These are phyloP conservation scores for Myoxocephalus aenaeus DNA, from an alignment of 2,797 vertebrate genomes.

Conservation along the genomic window DNA sequence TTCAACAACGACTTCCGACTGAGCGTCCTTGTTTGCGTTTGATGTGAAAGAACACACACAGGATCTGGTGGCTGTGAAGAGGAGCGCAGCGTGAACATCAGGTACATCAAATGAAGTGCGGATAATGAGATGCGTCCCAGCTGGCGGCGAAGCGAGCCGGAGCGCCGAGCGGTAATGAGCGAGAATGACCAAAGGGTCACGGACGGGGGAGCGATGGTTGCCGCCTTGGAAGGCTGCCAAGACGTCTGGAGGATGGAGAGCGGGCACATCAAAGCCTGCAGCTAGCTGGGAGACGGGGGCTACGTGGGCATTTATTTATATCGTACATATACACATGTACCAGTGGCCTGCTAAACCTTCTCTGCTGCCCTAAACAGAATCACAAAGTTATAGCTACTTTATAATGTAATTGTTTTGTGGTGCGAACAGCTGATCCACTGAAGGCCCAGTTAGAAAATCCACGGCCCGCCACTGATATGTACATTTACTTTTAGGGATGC, in stretches of 20 bases:
- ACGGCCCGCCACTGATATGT: too few relatives aligned
- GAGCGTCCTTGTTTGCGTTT: constrained; percentile 19
- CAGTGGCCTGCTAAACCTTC: too few relatives aligned
- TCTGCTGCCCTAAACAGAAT: too few relatives aligned
- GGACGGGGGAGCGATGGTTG: constrained; percentile 20
- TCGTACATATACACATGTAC: too few relatives aligned
- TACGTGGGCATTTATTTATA: too few relatives aligned
- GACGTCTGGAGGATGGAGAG: constrained; percentile 40
- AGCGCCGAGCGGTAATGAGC: constrained; percentile 34
- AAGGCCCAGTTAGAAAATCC: too few relatives aligned
- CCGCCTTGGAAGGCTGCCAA: constrained; percentile 48
- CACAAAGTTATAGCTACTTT: too few relatives aligned
- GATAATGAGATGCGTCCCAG: constrained; percentile 64
- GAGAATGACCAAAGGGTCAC: constrained; percentile 38
- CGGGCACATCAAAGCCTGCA: constrained; percentile 50
- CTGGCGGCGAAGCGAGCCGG: constrained; percentile 23
- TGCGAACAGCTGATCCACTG: too few relatives aligned
- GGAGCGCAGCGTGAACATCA: constrained; percentile 55
- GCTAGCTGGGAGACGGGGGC: constrained; percentile 10
- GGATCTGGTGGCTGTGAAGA: constrained; percentile 9
- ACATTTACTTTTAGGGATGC: too few relatives aligned
- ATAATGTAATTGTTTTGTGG: too few relatives aligned
- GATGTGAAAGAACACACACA: constrained; percentile 22
- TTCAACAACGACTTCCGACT: constrained; percentile 19
- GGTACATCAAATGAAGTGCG: constrained; percentile 60